Conservation (phyloP, 1,140 invertebrate species). For the Pachyrhynchus sulphureomaculatus region DNA sequence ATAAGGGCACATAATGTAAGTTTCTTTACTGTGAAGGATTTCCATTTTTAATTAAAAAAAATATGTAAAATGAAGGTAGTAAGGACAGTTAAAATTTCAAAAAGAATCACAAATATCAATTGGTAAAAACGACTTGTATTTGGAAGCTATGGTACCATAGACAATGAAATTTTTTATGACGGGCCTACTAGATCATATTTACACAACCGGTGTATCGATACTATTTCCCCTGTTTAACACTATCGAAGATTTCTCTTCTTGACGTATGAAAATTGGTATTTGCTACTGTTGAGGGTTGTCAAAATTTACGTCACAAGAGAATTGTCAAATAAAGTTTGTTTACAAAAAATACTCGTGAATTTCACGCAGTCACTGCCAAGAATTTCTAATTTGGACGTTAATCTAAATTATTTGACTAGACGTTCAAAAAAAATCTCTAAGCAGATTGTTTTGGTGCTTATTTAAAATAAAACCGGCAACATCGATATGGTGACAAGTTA, state of each 20-base stretch:
- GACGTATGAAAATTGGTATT: no score
- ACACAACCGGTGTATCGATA: no score
- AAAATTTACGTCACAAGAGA: not conserved
- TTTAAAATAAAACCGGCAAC: conserved; percentile 1
- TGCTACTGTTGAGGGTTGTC: not conserved
- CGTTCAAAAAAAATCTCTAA: not conserved
- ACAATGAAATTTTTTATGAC: no score
- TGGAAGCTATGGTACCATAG: no score
- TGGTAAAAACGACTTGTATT: no score
- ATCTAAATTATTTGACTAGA: not conserved
- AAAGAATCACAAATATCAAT: no score
- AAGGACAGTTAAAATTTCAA: no score
- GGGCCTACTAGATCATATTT: no score
- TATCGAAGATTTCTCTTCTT: no score
- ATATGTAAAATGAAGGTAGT: no score
- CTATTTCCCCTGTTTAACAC: no score
- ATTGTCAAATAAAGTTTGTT: conserved; percentile 3
- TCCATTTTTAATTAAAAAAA: no score
- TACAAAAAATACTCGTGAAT: not conserved
- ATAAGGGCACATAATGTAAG: conserved; percentile 23
- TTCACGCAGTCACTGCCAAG: not conserved
- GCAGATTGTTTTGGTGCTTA: not conserved
- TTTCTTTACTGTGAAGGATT: conserved; percentile 1
- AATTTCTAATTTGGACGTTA: not conserved
- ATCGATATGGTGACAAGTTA: not conserved